Base-by-base conservation (phyloP, 2,888 invertebrate genomes). In the Habroteleia sp. region DNA sequence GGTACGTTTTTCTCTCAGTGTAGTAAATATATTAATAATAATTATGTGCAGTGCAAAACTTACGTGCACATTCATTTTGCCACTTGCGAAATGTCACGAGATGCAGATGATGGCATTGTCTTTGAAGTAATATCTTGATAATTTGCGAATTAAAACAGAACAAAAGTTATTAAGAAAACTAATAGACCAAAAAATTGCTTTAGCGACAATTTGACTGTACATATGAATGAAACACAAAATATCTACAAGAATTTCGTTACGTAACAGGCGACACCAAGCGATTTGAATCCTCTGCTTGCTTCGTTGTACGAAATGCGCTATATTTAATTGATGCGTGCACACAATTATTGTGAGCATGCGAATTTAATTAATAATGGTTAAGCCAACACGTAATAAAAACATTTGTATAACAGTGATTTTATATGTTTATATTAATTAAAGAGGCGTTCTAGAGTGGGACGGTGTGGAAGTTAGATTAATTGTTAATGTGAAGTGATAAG, bases 51-150 rank as follows among this genome's bases (percentile, higher is more conserved):
- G 37, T 14, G 29, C 44, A 16, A 62, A 62, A 62, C 52, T 37
- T 62, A 17, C 33, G 62, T n/a, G n/a, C 16, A 62, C 27, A 44
- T 48, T 68, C 52, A 29, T 54, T 46, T 48, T 37, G 25, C 39
- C 39, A 46, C 60, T 71, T 62, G 46, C 46, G 41, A 71, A 62
- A 62, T 71, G 60, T 60, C 69, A 69, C 46, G 46, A 54, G 62
- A 54, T 52, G 60, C 46, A 60, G 46, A 69, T 54, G 39, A 52
- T 60, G 60, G 44, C 60, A 71, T 62, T 62, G 33, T 54, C 37
- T 44, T 39, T 25, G 6, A n/a, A 20, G 25, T 41, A 68, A 58
- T 68, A 41, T 41, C 68, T 58, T 35, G 25, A 50, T 50, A 68
- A 48, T 68, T 17, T 17, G 46, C 29, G 11, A 39, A 41, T 39